These are phyloP conservation scores for Carterocephalus palaemon DNA, from an alignment of 2,888 invertebrate species.

Conservation along the genomic window DNA sequence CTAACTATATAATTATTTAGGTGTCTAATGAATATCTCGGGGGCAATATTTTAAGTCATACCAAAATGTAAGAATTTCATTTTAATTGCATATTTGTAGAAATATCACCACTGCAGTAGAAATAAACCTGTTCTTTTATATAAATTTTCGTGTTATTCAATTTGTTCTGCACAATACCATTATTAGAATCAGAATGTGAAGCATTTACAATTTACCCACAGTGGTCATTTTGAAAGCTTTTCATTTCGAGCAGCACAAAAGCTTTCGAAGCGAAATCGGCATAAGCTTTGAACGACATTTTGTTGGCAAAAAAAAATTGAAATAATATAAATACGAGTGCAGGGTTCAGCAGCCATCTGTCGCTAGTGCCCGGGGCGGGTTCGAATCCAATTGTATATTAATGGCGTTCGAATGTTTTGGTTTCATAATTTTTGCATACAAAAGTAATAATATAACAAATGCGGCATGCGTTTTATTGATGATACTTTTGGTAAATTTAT, in stretches of 20 bases:
- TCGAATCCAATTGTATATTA: conserved; percentile 40
- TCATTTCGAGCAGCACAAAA: conserved; percentile 27
- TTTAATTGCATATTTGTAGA: too few species aligned
- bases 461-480: conserved; percentile 16
- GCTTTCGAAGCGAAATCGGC: conserved; percentile 34
- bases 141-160: conserved; percentile 7
- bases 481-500: conserved; percentile 17
- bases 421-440: conserved; percentile 35
- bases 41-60: too few species aligned
- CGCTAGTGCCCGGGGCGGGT: conserved; percentile 42
- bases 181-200: neutral
- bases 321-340: conserved; percentile 49
- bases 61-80: too few species aligned
- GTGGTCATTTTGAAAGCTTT: conserved; percentile 15
- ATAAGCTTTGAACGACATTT: conserved; percentile 25
- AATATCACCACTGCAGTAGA: too few species aligned
- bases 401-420: conserved; percentile 47
- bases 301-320: conserved; percentile 40
- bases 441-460: conserved; percentile 24
- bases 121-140: neutral
- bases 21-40: too few species aligned
- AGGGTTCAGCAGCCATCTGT: conserved; percentile 61
- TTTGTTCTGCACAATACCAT: neutral
- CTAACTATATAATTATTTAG: too few species aligned
- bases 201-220: conserved; percentile 9